A percentile compares a stretch with the other conserved stretches of the same genome.
phyloP scores from a whole-genome alignment of 2,113 vertebrate species.

The Candoia aspera region DNA sequence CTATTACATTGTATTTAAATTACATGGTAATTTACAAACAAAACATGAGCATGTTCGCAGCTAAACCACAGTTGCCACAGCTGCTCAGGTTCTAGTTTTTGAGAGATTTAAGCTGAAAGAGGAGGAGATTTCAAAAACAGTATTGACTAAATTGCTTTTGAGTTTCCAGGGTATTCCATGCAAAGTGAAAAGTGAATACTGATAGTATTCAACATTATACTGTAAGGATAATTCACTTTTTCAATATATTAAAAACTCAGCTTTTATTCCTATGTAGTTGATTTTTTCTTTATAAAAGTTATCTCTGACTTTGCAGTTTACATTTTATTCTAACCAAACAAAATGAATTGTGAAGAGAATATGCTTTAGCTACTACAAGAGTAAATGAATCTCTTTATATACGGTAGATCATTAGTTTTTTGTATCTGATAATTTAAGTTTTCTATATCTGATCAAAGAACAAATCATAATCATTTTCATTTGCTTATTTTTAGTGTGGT shows the following conservation, averaged over 20 bases:
- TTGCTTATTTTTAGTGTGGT: background rate
- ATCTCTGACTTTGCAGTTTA: background rate
- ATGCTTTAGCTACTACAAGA: background rate
- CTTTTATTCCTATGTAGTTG: background rate
- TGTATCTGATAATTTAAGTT: conserved; percentile 5
- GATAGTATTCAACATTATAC: background rate
- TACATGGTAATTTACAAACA: background rate
- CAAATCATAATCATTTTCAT: background rate
- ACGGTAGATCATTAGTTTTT: conserved; percentile 25
- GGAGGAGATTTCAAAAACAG: background rate
- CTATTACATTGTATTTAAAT: background rate
- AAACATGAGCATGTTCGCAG: background rate
- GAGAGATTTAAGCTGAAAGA: background rate
- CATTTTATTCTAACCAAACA: conserved; percentile 26
- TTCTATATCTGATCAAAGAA: conserved; percentile 25
- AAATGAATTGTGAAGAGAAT: conserved; percentile 9
- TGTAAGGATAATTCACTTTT: background rate
- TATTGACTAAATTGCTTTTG: background rate
- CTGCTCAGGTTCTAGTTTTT: background rate
- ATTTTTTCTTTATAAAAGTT: background rate
- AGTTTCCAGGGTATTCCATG: background rate
- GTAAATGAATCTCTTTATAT: background rate
- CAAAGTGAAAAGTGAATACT: background rate
- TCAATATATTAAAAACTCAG: background rate
- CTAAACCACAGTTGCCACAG: background rate